Evolutionary conservation across 1,140 invertebrate genomes (phyloP), one percentile per base, ranked within the genome.

Genomic region (Euwallacea fornicatus): DNA sequence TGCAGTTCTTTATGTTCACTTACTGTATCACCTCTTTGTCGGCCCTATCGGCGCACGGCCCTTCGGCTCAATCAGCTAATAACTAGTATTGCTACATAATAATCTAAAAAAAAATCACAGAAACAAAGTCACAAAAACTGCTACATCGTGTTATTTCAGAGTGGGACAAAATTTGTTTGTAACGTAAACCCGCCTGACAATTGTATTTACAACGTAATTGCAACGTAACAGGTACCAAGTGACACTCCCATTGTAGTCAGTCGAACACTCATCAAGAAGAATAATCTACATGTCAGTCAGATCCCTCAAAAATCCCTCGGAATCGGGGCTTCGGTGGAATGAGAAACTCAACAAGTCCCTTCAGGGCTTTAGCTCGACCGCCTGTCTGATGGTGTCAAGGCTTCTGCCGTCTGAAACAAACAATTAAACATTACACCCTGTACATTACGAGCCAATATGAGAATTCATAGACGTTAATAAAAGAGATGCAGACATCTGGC

Each of bases 321-420:
- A 33, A 33, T 41, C 7, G 41, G 58, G 58, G 41, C 58, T 43
- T 63, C 7, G 16, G 41, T 60, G 58, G 58, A 60, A 60, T 42
- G 41, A 60, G 21, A 60, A 60, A 60, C 42, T 60, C 21, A 60
- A 60, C 41, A 42, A 60, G 54, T 56, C 1, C 8, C 54, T 56
- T 56, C 2, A 50, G 13, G 13, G 13, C 46, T 56, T 56, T 56
- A 56, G 8, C 54, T 56, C 8, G 54, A 56, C 16, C 11, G 76
- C 69, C 79, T 74, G 60, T 80, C 80, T 71, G 77, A 76, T 46
- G 79, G 74, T 42, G 78, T 78, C 33, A 81, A 66, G 58, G 79
- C 77, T 75, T 81, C 80, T 58, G 77, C 74, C 68, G 73, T 80
- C 80, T 81, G 80, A 62, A 80, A 81, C 73, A 79, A 80, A 50